Evolutionary conservation across 2,797 vertebrate species (phyloP), one percentile per base, ranked within the genome.

Genomic region (Leucoraja ocellata): DNA sequence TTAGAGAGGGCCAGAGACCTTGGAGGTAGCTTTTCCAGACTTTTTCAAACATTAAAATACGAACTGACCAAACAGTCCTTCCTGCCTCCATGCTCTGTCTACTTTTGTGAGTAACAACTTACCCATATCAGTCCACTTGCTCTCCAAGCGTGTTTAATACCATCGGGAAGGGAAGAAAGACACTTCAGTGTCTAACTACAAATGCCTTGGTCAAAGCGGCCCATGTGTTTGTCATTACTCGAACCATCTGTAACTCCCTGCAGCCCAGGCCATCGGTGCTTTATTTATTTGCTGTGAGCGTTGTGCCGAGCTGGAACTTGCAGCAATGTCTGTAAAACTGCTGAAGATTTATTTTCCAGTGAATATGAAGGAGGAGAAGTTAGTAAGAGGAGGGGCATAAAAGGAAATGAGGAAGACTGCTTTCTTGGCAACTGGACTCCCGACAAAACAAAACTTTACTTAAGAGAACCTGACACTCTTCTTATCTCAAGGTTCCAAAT

Each of bases 181-280:
- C 90, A 74, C 90, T 74, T 76, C 90, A 76, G 71, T 28, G 71
- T 39, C 71, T 25, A 74, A 73, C 39, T 74, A n/a, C 90, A 92
- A 76, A 54, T 28, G 39, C 54, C 90, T 91, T 21, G 90, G 10
- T 92, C 90, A 92, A 58, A 76, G 21, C 73, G 54, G 36, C 90
- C 65, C 90, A 92, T 92, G 46, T 92, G 90, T 92, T 92, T 92
- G 71, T 92, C 71, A 92, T 92, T 92, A 92, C 11, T 23, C 21
- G 28, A 28, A 54, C 68, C 86, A 21, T 13, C 25, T n/a, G 39
- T 46, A 76, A 54, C 23, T 63, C 28, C 16, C 25, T n/a, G 23
- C 71, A 76, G 73, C 13, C 8, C 90, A 74, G 90, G 18, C 90
- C 61, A 16, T 46, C 39, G 58, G 10, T 92, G 71, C 90, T 92